Evolutionary conservation across 1,140 invertebrate species (phyloP), one percentile per base, ranked within the genome.

Genomic region (Sitobion miscanthi): DNA sequence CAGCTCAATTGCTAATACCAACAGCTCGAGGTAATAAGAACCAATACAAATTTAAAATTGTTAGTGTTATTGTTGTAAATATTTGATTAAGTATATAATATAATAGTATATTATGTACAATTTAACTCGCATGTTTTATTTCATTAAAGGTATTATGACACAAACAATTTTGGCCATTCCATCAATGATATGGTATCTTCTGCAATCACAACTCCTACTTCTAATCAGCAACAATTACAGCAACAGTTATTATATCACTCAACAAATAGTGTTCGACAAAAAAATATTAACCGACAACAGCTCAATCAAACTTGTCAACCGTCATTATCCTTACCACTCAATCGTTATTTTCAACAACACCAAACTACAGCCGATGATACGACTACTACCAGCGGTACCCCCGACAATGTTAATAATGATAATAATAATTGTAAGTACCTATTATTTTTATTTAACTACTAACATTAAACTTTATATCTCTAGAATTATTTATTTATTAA

Each of bases 141-240:
- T 17, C 38, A 30, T n/a, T 45, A 11, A 21, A 90, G 89, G 89
- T 69, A 90, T 90, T 30, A 90, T 90, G 89, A 90, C 89, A 6
- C 89, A 90, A 9, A 90, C 89, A n/a, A 90, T 90, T 45, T 38
- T 90, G 42, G 89, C 89, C 25, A 90, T 90, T n/a, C 89, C 20
- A 90, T 90, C 30, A 90, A 69, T 25, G 89, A 90, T 45, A 45
- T 62, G 57, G 54, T 90, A 9, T n/a, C 89, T 9, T 69, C 89
- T 2, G 57, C 23, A 45, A 90, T 90, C 57, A 45, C 89, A n/a
- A 42, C 89, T 42, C 30, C 89, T 20, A 69, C 20, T 69, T 7
- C 38, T 8, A 90, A 62, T 45, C 89, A 62, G 25, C 54, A 88
- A 88, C 87, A 88, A 52, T 4, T 88, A 9, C 87, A 88, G 45